Evolutionary conservation across 2,113 vertebrate species (phyloP).

Genomic region (Phasianus colchicus): DNA sequence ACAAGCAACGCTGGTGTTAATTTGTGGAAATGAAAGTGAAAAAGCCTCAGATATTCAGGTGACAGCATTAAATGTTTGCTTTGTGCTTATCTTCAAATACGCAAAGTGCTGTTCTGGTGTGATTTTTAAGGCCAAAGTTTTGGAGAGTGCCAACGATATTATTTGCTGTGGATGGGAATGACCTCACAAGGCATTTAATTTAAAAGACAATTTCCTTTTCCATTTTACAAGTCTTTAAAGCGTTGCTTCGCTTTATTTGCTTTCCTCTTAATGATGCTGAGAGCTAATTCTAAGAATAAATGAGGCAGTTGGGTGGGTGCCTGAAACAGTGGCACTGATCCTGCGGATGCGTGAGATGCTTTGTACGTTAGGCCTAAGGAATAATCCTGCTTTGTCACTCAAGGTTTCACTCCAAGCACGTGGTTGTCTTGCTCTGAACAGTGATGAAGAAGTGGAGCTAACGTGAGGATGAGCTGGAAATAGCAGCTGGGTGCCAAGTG

Average conservation of each 20-base stretch:
- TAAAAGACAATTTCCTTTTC: not conserved
- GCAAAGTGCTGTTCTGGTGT: not conserved
- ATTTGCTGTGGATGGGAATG: not conserved
- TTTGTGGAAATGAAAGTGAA: not conserved
- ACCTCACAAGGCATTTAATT: not conserved
- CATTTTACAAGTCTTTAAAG: not conserved
- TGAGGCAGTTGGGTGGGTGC: not conserved
- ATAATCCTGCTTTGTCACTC: not conserved
- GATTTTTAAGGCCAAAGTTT: not conserved
- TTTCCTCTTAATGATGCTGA: not conserved
- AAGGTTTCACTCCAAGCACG: not conserved
- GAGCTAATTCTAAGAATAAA: not conserved
- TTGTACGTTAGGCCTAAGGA: not conserved
- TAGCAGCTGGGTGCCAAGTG: conserved; percentile 49
- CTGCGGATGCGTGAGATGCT: not conserved
- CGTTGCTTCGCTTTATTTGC: not conserved
- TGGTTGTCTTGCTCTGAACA: not conserved
- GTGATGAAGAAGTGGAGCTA: not conserved
- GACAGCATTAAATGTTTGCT: not conserved
- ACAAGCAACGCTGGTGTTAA: not conserved
- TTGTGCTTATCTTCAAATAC: not conserved
- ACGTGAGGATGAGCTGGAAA: conserved; percentile 14
- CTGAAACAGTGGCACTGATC: not conserved
- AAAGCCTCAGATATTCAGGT: not conserved
- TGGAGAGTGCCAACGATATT: not conserved